Percentiles rank a stretch among this genome's conserved stretches.
Evolutionary conservation across 2,113 vertebrate species (phyloP).

Genomic region (Carlito syrichta): DNA sequence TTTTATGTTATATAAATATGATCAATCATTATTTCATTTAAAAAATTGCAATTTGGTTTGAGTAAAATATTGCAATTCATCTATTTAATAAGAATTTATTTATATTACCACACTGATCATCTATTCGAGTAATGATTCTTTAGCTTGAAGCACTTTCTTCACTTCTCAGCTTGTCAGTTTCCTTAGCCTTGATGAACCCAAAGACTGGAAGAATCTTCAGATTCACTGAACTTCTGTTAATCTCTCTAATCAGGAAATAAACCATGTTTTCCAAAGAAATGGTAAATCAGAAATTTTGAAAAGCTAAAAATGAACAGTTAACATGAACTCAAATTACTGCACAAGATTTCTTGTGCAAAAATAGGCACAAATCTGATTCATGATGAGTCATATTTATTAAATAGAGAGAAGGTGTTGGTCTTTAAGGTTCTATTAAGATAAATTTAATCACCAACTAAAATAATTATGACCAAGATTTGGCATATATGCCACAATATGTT

Average conservation of each 20-base stretch:
- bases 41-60: neutral
- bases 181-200: neutral
- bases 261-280: neutral
- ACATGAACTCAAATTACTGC: neutral
- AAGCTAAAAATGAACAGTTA: neutral
- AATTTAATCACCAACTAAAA: neutral
- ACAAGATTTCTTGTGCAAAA: neutral
- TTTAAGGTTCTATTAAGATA: neutral
- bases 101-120: neutral
- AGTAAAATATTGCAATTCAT: neutral
- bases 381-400: neutral
- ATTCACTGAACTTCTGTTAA: neutral
- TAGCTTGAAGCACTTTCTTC: neutral
- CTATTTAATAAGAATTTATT: neutral
- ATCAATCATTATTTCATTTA: neutral
- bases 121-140: neutral
- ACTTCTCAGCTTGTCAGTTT: neutral
- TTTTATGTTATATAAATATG: neutral
- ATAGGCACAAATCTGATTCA: neutral
- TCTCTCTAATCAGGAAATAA: neutral
- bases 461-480: neutral
- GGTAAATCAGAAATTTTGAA: neutral
- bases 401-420: neutral
- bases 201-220: neutral
- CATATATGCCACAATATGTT: neutral